Conservation (phyloP, 2,888 invertebrate species). For the Synergus itoensis region DNA sequence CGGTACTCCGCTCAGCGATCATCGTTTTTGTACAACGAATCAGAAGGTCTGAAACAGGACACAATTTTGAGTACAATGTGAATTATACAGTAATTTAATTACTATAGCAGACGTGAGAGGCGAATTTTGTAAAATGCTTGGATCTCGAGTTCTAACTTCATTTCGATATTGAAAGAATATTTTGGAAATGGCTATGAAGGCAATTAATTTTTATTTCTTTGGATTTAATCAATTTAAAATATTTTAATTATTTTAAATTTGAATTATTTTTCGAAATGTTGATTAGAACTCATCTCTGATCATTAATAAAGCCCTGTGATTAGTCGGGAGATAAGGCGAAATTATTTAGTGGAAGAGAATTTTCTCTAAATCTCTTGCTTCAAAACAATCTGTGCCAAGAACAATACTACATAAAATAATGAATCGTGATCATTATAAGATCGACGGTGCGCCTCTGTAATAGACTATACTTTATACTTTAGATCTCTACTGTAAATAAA, state of each 20-base stretch:
- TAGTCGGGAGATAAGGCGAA: slow-evolving; percentile 30
- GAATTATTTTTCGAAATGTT: not conserved
- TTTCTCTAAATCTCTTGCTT: slow-evolving; percentile 1
- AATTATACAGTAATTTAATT: slow-evolving; percentile 21
- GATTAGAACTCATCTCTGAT: not conserved
- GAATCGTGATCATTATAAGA: slow-evolving; percentile 45
- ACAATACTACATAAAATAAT: slow-evolving; percentile 62
- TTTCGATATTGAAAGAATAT: not conserved
- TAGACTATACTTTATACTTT: slow-evolving; percentile 60
- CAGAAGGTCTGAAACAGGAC: slow-evolving; percentile 13
- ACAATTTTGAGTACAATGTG: slow-evolving; percentile 22
- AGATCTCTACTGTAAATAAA: slow-evolving; percentile 61
- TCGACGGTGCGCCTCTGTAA: slow-evolving; percentile 52
- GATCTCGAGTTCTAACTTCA: not conserved
- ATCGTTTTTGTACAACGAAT: slow-evolving; percentile 29
- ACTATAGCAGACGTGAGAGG: not conserved
- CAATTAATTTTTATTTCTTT: not conserved
- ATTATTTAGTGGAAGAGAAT: not conserved
- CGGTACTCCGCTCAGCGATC: slow-evolving; percentile 1
- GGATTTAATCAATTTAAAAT: not conserved
- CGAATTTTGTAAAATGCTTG: slow-evolving; percentile 1
- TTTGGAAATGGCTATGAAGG: no score
- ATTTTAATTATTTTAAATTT: not conserved
- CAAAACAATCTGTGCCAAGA: slow-evolving; percentile 69
- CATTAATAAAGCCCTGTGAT: slow-evolving; percentile 36